A percentile compares a stretch with the other conserved stretches of the same genome.
phyloP scores from a whole-genome alignment of 2,113 vertebrate genomes.

The Carassius auratus region DNA sequence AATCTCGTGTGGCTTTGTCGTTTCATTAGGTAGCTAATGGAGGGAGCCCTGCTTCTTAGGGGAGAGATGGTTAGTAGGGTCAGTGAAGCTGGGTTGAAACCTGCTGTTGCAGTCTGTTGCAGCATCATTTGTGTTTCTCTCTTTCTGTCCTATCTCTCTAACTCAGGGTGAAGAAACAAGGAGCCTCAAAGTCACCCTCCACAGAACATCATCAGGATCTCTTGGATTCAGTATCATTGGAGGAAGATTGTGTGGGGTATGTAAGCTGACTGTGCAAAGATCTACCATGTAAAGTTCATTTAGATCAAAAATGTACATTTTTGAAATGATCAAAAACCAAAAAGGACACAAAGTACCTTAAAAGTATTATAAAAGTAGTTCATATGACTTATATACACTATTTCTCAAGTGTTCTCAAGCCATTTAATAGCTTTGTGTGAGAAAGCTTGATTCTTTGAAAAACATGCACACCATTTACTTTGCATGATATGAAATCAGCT shows the following conservation, averaged over 20 bases:
- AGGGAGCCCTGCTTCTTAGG: background rate
- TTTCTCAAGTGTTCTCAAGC: background rate
- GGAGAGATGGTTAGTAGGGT: background rate
- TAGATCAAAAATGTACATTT: background rate
- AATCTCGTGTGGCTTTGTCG: background rate
- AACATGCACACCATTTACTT: background rate
- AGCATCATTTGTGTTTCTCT: background rate
- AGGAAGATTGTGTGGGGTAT: slow-evolving; percentile 44
- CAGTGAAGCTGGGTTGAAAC: slow-evolving; percentile 25
- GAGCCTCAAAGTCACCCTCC: slow-evolving; percentile 34
- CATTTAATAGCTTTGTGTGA: background rate
- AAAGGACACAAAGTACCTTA: background rate
- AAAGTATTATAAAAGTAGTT: background rate
- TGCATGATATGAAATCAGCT: background rate
- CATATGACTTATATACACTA: background rate
- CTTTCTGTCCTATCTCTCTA: background rate
- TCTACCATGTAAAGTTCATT: background rate
- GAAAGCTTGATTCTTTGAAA: background rate
- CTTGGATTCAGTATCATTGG: slow-evolving; percentile 45
- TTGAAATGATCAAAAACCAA: background rate
- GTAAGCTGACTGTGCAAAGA: background rate
- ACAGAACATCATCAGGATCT: slow-evolving; percentile 38
- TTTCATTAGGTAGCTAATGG: slow-evolving; percentile 23
- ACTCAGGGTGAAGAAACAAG: slow-evolving; percentile 43
- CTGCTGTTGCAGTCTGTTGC: background rate